Base-by-base conservation (phyloP, 2,797 vertebrate species). In the Anabas testudineus region DNA sequence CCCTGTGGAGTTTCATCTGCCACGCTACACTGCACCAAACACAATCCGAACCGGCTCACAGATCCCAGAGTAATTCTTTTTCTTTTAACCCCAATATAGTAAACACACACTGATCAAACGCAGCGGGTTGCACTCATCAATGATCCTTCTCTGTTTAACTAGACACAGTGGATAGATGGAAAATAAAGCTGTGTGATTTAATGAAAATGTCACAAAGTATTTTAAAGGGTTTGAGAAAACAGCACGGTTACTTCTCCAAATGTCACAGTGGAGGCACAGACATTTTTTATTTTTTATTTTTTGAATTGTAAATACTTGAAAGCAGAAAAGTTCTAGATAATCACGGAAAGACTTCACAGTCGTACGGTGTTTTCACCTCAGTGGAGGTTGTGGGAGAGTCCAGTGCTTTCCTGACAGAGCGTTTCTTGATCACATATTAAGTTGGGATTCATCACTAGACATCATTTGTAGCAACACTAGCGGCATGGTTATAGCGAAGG, bases 1-100 rank as follows among this genome's bases (percentile, higher is more conserved):
- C 58, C 69, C 66, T n/a, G 74, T 41, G 34, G 59, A 64, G 65
- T 55, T 76, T 76, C 56, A 81, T 81, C 68, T 69, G 37, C 7
- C 54, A 34, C 13, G 19, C 66, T 55, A 53, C 73, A 10, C 53
- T 24, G 65, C 56, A 5, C 65, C 21, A 14, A 63, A 66, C 70
- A 49, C 70, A 53, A 67, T 67, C 13, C 64, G 68, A 71, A 76
- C 37, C 21, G 13, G n/a, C 54, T 76, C 4, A 26, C 34, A 60
- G 37, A 68, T 28, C 28, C 15, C 37, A 30, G 48, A 15, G 36
- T 55, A 32, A 28, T 51, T 67, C 41, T 7, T 76, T 66, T 68
- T 37, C 56, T 58, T 60, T 57, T 48, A 62, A 30, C 24, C 18
- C 28, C 22, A 45, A 61, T 53, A n/a, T 34, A 34, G 56, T 60